Evolutionary conservation across 2,113 vertebrate genomes (phyloP).

Genomic region (Numenius arquata): DNA sequence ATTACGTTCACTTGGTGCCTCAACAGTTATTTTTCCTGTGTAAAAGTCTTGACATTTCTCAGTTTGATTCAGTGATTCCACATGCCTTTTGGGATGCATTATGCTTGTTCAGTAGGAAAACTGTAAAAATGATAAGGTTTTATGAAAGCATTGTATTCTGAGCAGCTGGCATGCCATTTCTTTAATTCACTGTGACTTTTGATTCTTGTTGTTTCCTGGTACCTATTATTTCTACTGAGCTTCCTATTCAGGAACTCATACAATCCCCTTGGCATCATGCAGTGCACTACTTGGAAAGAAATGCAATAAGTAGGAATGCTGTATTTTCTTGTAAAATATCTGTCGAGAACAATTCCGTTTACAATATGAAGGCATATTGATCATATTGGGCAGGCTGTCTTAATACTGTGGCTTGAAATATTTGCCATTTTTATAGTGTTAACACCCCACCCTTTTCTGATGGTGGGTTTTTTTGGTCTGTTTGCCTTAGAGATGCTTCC

Average conservation of each 20-base stretch:
- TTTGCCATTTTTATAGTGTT: neutral
- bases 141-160: constrained; percentile 46
- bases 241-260: constrained; percentile 51
- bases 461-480: neutral
- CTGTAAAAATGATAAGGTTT: constrained; percentile 42
- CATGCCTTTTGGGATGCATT: constrained; percentile 37
- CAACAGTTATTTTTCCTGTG: constrained; percentile 1
- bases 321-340: constrained; percentile 44
- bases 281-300: constrained; percentile 41
- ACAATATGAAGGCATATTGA: neutral
- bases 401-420: neutral
- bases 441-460: neutral
- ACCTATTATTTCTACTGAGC: constrained; percentile 57
- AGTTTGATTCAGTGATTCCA: constrained; percentile 35
- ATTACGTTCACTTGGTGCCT: neutral
- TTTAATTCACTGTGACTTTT: constrained; percentile 57
- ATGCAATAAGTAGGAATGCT: constrained; percentile 24
- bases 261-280: constrained; percentile 45
- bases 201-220: constrained; percentile 61
- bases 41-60: constrained; percentile 44
- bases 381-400: neutral
- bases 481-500: neutral
- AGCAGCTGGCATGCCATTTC: constrained; percentile 1
- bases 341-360: neutral
- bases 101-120: constrained; percentile 51